Conservation (phyloP, 2,888 invertebrate genomes). For the Latrodectus hesperus region DNA sequence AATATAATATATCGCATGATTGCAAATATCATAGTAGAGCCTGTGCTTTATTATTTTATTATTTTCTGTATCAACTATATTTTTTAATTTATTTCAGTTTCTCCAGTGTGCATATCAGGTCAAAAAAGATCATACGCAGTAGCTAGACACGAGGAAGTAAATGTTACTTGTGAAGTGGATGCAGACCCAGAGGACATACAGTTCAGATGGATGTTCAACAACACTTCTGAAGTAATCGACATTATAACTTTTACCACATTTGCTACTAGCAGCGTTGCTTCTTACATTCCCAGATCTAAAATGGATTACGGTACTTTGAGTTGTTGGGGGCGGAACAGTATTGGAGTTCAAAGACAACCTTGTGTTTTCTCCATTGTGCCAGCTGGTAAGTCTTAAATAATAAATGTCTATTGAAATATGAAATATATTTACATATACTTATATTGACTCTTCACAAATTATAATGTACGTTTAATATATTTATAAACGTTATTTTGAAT, state of each 20-base stretch:
- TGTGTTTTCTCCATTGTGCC: constrained; percentile 72
- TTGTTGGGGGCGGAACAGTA: constrained; percentile 72
- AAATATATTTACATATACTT: no score
- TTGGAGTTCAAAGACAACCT: constrained; percentile 71
- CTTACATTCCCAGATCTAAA: constrained; percentile 71
- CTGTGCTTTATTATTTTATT: no score
- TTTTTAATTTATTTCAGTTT: constrained; percentile 77
- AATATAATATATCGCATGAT: no score
- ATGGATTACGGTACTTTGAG: constrained; percentile 72
- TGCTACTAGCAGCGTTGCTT: constrained; percentile 65
- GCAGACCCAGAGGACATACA: constrained; percentile 77
- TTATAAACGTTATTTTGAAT: no score
- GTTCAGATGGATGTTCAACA: constrained; percentile 96
- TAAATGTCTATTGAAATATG: no score
- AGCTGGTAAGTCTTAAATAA: constrained; percentile 74
- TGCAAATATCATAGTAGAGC: no score
- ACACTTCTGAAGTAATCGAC: constrained; percentile 77
- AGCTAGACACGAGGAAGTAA: constrained; percentile 71
- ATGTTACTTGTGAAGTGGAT: constrained; percentile 71
- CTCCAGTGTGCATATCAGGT: constrained; percentile 88
- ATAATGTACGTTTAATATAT: no score
- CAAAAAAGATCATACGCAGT: constrained; percentile 71
- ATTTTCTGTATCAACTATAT: no score
- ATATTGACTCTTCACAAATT: no score
- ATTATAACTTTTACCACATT: constrained; percentile 47